A percentile compares a stretch with the other conserved stretches of the same genome.
phyloP scores from a whole-genome alignment of 2,888 invertebrate genomes.

The Mactromeris polynyma region DNA sequence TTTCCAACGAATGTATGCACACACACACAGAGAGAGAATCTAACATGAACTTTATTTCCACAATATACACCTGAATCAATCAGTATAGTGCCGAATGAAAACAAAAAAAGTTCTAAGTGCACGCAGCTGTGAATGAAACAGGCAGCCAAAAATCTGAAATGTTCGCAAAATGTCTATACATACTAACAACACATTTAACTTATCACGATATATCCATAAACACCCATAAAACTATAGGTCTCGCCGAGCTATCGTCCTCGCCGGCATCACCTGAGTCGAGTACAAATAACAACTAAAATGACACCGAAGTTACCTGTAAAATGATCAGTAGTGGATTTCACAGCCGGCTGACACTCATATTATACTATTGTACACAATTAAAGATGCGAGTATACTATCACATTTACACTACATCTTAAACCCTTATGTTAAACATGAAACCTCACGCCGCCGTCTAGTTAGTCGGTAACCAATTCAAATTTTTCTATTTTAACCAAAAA shows the following conservation, averaged over 20 bases:
- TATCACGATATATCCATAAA: background rate
- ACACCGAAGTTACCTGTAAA: slow-evolving; percentile 39
- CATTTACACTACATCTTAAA: slow-evolving; percentile 40
- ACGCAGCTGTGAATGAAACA: background rate
- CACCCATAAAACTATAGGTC: background rate
- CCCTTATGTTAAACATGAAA: slow-evolving; percentile 19
- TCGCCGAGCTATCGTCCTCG: background rate
- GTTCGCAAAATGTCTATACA: background rate
- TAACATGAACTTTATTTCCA: background rate
- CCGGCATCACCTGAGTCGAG: slow-evolving; percentile 31
- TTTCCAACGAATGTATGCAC: background rate
- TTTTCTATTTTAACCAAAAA: slow-evolving; percentile 33
- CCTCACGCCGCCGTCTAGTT: background rate
- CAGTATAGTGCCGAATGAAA: background rate
- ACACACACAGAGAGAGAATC: background rate
- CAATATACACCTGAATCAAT: background rate
- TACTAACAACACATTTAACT: background rate
- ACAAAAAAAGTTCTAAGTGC: background rate
- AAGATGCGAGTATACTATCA: slow-evolving; percentile 51
- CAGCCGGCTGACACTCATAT: slow-evolving; percentile 38
- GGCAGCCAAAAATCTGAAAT: background rate
- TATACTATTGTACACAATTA: slow-evolving; percentile 47
- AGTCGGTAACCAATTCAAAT: slow-evolving; percentile 44
- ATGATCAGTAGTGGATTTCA: slow-evolving; percentile 40
- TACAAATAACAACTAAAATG: slow-evolving; percentile 8